Evolutionary conservation across 2,113 vertebrate genomes (phyloP), one percentile per base, ranked within the genome.

Genomic region (Cebus imitator): DNA sequence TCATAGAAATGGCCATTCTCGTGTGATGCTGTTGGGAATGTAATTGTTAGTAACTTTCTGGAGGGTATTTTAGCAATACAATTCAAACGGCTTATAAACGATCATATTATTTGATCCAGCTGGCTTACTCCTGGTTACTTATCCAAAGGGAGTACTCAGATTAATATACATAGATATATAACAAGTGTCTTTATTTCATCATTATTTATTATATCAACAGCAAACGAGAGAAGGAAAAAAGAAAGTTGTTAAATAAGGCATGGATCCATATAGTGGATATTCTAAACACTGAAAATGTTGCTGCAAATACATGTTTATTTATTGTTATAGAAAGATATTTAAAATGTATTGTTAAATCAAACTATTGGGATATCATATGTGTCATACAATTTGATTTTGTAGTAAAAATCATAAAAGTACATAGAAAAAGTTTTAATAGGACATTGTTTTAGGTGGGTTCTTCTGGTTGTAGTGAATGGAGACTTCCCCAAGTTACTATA

Each of bases 41-140:
- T 5, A 87, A 57, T 73, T 95, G 48, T 76, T 90, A 66, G 87
- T 84, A 80, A 88, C 35, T 81, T 80, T 89, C 45, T 11, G 1
- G 10, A 96, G 45, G 20, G n/a, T 20, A 84, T 89, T 91, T 96
- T 88, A 91, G 86, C 13, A 90, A 58, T 80, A 43, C 32, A 35
- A 91, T 37, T 93, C 25, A 84, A 68, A 84, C 61, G 20, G 52
- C 35, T 92, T 92, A 76, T 37, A 94, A 85, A 75, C 89, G 20
- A 81, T 57, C 23, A 35, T 70, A 73, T 27, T 91, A 21, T 76
- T 91, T 85, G 68, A 79, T 30, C 14, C 2, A 94, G 27, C 23
- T 70, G 61, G n/a, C 55, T 52, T 66, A 80, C 27, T 86, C 23
- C 35, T 90, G 18, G 83, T 35, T 87, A 55, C 55, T 96, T 84